phyloP scores from a whole-genome alignment of 2,113 vertebrate species.

The Eclectus roratus region DNA sequence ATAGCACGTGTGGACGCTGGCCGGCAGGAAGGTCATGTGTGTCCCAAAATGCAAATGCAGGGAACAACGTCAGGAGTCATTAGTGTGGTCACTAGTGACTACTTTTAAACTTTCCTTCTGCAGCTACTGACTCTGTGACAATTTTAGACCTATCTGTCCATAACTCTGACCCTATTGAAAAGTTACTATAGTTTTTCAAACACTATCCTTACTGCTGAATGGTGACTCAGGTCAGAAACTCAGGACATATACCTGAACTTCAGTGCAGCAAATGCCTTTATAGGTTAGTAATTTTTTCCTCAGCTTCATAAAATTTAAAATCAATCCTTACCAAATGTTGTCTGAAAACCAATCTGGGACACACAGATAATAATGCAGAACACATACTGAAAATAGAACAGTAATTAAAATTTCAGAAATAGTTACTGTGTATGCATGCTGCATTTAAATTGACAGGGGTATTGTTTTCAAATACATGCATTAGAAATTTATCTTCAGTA shows the following conservation, averaged over 20 bases:
- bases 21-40: fast-evolving
- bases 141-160: background rate
- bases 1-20: fast-evolving
- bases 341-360: background rate
- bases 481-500: background rate
- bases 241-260: background rate
- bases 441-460: background rate
- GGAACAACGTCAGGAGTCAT: fast-evolving
- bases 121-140: background rate
- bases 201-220: background rate
- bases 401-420: background rate
- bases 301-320: background rate
- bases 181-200: background rate
- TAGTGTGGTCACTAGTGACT: background rate
- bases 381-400: background rate
- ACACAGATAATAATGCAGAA: background rate
- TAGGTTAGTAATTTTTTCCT: background rate
- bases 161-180: background rate
- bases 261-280: background rate
- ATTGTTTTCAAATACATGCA: background rate
- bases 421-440: background rate
- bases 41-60: background rate
- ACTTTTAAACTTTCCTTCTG: background rate
- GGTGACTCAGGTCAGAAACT: background rate
- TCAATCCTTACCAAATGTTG: background rate